phyloP scores from a whole-genome alignment of 2,888 invertebrate genomes.

The Epistrophe grossulariae region DNA sequence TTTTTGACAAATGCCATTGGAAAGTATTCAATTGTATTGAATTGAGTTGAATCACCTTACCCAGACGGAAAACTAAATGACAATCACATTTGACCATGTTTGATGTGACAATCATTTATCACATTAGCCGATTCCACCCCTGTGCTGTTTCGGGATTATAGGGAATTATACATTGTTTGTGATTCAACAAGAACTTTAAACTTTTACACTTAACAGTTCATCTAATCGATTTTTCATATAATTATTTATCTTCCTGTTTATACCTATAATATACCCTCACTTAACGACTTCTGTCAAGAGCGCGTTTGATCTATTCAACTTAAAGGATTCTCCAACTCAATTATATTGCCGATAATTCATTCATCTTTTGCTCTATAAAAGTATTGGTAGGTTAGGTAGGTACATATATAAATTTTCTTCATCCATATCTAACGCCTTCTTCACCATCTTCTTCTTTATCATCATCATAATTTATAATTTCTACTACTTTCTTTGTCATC shows the following conservation, averaged over 20 bases:
- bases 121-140: too few species aligned
- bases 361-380: constrained; percentile 62
- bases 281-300: constrained; percentile 45
- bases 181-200: too few species aligned
- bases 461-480: constrained; percentile 50
- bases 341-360: constrained; percentile 72
- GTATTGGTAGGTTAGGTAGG: background rate
- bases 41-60: too few species aligned
- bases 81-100: too few species aligned
- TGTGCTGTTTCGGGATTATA: too few species aligned
- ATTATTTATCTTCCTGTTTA: background rate
- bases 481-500: constrained; percentile 44
- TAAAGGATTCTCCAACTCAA: constrained; percentile 74
- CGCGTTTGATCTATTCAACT: constrained; percentile 72
- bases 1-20: too few species aligned
- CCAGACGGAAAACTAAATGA: too few species aligned
- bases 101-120: too few species aligned
- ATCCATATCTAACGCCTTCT: constrained; percentile 32
- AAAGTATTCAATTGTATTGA: too few species aligned
- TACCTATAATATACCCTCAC: background rate
- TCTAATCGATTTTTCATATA: background rate
- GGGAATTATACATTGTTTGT: too few species aligned
- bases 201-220: too few species aligned
- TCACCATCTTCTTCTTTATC: constrained; percentile 14
- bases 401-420: constrained; percentile 27